Conservation (phyloP, 2,113 vertebrate species). For the Enhydra lutris region DNA sequence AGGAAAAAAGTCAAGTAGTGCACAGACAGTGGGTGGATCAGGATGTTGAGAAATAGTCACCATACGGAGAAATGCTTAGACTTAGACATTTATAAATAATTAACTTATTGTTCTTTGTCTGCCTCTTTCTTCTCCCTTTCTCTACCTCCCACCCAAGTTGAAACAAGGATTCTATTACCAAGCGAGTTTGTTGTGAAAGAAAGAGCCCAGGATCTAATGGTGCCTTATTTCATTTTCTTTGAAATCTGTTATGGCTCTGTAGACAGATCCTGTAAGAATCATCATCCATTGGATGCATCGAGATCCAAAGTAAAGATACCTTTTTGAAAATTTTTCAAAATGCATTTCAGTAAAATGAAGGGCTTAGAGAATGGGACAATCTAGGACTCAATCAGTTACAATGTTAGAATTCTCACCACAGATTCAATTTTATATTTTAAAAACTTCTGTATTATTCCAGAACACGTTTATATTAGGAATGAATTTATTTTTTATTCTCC, state of each 20-base stretch:
- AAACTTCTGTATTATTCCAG: background rate
- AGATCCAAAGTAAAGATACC: background rate
- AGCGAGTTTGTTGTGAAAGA: background rate
- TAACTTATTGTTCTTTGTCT: conserved; percentile 42
- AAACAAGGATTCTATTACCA: conserved; percentile 39
- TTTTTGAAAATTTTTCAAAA: background rate
- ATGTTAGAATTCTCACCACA: background rate
- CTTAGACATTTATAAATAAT: conserved; percentile 52
- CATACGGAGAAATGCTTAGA: conserved; percentile 19
- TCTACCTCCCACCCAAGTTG: conserved; percentile 48
- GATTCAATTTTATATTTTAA: background rate
- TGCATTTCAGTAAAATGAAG: background rate
- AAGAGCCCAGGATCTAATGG: background rate
- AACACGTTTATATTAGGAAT: background rate
- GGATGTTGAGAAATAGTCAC: conserved; percentile 43
- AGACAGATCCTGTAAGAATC: background rate
- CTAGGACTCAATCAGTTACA: background rate
- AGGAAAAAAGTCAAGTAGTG: conserved; percentile 31
- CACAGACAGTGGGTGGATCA: conserved; percentile 28
- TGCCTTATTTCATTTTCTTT: background rate
- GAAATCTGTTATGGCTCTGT: background rate
- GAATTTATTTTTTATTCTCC: background rate
- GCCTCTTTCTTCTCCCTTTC: background rate
- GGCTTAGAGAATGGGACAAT: background rate
- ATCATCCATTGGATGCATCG: background rate